A percentile compares a stretch with the other conserved stretches of the same genome.
phyloP scores from a whole-genome alignment of 2,797 vertebrate species.

The Morus bassanus region DNA sequence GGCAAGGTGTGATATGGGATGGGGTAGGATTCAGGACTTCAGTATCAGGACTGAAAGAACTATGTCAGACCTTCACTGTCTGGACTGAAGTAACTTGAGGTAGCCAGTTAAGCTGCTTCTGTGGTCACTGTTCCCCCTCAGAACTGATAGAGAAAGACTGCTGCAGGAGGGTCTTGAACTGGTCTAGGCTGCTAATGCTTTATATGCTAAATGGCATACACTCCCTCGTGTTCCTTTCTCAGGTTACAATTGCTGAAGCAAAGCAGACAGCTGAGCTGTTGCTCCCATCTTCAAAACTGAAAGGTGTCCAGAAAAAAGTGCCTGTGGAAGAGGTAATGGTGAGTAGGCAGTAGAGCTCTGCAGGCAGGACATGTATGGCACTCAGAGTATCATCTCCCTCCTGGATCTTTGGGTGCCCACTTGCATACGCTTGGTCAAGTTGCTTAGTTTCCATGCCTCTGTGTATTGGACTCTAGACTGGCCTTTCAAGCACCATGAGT shows the following conservation, averaged over 20 bases:
- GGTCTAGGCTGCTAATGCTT: neutral
- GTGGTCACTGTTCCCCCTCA: neutral
- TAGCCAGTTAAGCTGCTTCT: neutral
- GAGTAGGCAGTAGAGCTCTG: neutral
- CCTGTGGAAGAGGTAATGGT: neutral
- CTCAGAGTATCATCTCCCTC: neutral
- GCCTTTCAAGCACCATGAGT: neutral
- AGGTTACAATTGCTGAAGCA: neutral
- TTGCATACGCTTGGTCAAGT: neutral
- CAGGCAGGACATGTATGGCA: neutral
- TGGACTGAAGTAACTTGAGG: neutral
- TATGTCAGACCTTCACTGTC: neutral
- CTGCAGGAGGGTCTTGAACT: neutral
- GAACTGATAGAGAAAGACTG: neutral
- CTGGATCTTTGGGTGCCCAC: neutral
- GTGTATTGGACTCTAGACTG: neutral
- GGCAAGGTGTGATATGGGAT: neutral
- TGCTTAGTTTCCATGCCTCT: neutral
- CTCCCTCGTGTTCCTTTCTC: neutral
- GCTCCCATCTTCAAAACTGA: neutral
- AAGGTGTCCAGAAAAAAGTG: neutral
- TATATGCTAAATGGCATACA: neutral
- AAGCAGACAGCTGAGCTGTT: neutral
- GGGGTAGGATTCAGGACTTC: neutral
- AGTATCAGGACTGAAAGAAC: neutral